A percentile compares a stretch with the other conserved stretches of the same genome.
These are phyloP conservation scores for Philopotamus ludificatus DNA, from an alignment of 1,140 invertebrate genomes.

Conservation along the genomic window DNA sequence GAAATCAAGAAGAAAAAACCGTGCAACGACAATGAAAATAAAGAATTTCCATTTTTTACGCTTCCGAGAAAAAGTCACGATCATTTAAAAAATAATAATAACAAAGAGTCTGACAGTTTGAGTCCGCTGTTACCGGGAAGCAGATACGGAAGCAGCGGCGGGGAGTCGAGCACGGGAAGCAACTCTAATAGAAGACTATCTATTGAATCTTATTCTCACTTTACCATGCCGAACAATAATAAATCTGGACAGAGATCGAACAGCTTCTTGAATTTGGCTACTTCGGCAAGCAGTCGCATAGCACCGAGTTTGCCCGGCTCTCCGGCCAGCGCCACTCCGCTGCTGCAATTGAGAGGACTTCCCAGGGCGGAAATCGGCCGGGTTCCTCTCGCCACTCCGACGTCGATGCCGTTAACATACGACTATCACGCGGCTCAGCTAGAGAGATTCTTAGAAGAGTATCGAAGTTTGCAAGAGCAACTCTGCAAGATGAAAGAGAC, in stretches of 20 bases:
- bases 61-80: slow-evolving; percentile 56
- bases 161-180: slow-evolving; percentile 46
- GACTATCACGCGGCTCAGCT: slow-evolving; percentile 75
- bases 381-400: slow-evolving; percentile 46
- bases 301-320: slow-evolving; percentile 52
- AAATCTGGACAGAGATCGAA: slow-evolving; percentile 52
- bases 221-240: slow-evolving; percentile 35
- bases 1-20: slow-evolving; percentile 56
- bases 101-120: slow-evolving; percentile 64
- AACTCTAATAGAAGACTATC: slow-evolving; percentile 33
- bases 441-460: slow-evolving; percentile 74
- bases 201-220: slow-evolving; percentile 41
- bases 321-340: slow-evolving; percentile 56
- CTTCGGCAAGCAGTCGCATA: slow-evolving; percentile 47
- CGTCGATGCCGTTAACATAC: slow-evolving; percentile 57
- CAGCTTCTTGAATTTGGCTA: slow-evolving; percentile 57
- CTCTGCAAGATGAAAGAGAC: slow-evolving; percentile 75
- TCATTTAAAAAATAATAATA: slow-evolving; percentile 44
- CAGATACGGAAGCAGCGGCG: slow-evolving; percentile 53
- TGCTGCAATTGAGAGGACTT: slow-evolving; percentile 56
- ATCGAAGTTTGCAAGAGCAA: slow-evolving; percentile 71
- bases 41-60: slow-evolving; percentile 58
- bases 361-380: slow-evolving; percentile 42
- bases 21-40: slow-evolving; percentile 45
- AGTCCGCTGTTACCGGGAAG: slow-evolving; percentile 62